Evolutionary conservation across 2,888 invertebrate species (phyloP).

Genomic region (Aphelenchoides bicaudatus): DNA sequence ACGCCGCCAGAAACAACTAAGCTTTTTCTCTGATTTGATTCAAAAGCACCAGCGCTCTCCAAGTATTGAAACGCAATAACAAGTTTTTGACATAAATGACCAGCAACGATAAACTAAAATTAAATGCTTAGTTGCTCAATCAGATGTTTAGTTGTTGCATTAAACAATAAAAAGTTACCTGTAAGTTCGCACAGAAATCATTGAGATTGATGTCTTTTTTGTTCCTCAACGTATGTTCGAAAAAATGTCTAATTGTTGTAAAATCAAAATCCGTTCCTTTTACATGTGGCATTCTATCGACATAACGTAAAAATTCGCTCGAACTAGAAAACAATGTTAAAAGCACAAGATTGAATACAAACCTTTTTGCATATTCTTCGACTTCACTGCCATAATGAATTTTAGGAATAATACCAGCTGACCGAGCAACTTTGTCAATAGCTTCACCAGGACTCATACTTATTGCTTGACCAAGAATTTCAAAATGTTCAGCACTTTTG

Average conservation of each 20-base stretch:
- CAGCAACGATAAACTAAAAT: conserved; percentile 29
- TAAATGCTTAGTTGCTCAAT: background rate
- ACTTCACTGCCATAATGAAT: conserved; percentile 37
- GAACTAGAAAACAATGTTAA: background rate
- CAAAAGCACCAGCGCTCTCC: conserved; percentile 5
- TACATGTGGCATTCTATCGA: conserved; percentile 12
- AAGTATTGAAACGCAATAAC: conserved; percentile 29
- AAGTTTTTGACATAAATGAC: conserved; percentile 36
- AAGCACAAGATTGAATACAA: background rate
- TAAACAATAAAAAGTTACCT: conserved; percentile 22
- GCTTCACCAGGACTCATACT: conserved; percentile 49
- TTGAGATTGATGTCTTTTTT: conserved; percentile 20
- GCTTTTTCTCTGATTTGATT: background rate
- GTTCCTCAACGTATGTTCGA: background rate
- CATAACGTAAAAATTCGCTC: conserved; percentile 10
- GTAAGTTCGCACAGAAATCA: conserved; percentile 66
- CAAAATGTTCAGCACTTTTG: conserved; percentile 37
- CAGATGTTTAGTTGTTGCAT: background rate
- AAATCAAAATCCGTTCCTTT: conserved; percentile 34
- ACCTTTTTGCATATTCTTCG: conserved; percentile 36
- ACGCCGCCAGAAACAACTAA: conserved; percentile 56
- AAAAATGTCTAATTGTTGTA: conserved; percentile 22
- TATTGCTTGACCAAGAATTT: conserved; percentile 34
- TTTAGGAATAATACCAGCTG: conserved; percentile 19
- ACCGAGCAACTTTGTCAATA: conserved; percentile 48